These are phyloP conservation scores for Atlantisia rogersi DNA, from an alignment of 2,113 vertebrate genomes.

Conservation along the genomic window DNA sequence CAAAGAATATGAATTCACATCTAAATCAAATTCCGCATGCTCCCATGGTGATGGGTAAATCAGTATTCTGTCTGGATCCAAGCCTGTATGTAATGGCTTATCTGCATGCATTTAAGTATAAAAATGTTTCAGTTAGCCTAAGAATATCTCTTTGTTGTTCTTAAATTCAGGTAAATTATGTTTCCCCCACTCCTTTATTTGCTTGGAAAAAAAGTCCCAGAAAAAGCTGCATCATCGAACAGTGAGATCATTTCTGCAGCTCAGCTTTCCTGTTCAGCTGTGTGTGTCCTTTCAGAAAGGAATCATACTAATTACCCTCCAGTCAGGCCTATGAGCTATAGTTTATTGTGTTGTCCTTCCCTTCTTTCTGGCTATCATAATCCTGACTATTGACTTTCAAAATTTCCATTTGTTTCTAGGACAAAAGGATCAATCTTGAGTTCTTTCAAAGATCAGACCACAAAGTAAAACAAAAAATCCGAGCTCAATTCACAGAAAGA, in stretches of 20 bases:
- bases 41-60: accelerated
- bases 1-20: background rate
- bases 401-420: background rate
- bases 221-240: background rate
- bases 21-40: background rate
- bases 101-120: background rate
- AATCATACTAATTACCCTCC: background rate
- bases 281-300: background rate
- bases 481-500: background rate
- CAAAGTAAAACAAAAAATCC: background rate
- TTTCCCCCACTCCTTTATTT: background rate
- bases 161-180: background rate
- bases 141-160: background rate
- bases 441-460: background rate
- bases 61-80: background rate
- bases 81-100: background rate
- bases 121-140: background rate
- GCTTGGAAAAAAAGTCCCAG: background rate
- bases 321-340: background rate
- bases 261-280: background rate
- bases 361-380: background rate
- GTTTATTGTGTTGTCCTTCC: background rate
- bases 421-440: background rate
- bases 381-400: background rate
- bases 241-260: background rate